Evolutionary conservation across 1,140 invertebrate species (phyloP).

Genomic region (Sinella curviseta): DNA sequence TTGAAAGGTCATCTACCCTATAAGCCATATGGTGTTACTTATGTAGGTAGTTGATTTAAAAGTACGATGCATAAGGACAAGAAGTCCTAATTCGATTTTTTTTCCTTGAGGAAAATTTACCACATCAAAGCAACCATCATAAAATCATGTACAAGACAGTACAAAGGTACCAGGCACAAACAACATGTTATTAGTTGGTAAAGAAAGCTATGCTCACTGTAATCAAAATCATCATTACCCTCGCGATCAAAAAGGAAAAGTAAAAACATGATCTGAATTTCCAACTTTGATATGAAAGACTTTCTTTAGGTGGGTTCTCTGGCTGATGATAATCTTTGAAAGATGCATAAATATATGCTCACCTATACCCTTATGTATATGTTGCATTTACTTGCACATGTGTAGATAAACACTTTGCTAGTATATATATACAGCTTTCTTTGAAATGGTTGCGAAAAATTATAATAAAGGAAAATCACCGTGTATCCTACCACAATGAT

Average conservation of each 20-base stretch:
- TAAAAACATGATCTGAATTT: slow-evolving; percentile 8
- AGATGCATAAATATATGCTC: not conserved
- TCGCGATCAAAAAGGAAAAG: not conserved
- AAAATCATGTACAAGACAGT: not conserved
- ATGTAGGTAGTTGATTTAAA: not conserved
- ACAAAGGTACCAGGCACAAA: no score
- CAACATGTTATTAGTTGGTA: no score
- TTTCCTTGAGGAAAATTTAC: not conserved
- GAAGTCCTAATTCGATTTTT: no score
- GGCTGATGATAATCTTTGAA: not conserved
- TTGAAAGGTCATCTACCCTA: not conserved
- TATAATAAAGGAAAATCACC: no score
- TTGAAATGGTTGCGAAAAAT: no score
- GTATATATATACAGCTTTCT: no score
- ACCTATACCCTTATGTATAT: no score
- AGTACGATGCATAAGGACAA: no score
- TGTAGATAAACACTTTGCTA: no score
- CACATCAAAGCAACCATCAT: not conserved
- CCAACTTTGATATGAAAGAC: not conserved
- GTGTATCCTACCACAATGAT: no score
- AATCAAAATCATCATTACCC: not conserved
- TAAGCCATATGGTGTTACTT: not conserved
- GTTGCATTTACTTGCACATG: no score
- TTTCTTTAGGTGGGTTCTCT: not conserved
- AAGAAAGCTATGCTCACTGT: no score